Evolutionary conservation across 2,113 vertebrate genomes (phyloP), one percentile per base, ranked within the genome.

Genomic region (Sus scrofa): DNA sequence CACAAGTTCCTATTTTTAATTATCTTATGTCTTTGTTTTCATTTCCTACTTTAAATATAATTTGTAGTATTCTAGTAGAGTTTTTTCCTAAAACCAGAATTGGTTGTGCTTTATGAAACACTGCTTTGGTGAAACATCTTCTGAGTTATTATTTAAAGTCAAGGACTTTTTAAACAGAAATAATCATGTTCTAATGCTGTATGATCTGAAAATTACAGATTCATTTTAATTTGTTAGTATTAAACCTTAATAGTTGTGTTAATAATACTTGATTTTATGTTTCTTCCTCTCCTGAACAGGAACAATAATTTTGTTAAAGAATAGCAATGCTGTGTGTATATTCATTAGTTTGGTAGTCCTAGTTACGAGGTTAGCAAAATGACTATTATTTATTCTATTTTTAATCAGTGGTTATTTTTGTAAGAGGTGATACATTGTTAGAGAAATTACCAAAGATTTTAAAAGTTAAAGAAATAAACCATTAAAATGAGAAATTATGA

Each of bases 121-220:
- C 67, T 85, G 14, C 91, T 75, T 84, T 75, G 27, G 39, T 77
- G 18, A 18, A 30, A 44, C 7, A 44, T 24, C 22, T 83, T 34
- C 83, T 83, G 54, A 84, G 18, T 58, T 78, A 77, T 68, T 50
- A 73, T 90, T 54, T 74, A 63, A 84, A 68, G 4, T 37, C 14
- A 85, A 96, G 7, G 3, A 82, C n/a, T n/a, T 67, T 81, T 52
- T 94, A 91, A 54, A 71, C 50, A 88, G 24, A 74, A 86, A 74
- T 39, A 78, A 91, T 58, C n/a, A n/a, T n/a, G n/a, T n/a, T n/a
- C n/a, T n/a, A 93, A 85, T 54, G 37, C 12, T 60, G 3, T 52
- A 63, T 86, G 19, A 77, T 58, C 6, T 39, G n/a, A 78, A 91
- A 90, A 92, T 78, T 62, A 44, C 3, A 39, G 67, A 27, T 67